Percentiles rank a stretch among this genome's conserved stretches.
These are phyloP conservation scores for Lamellibrachia columna DNA, from an alignment of 2,888 invertebrate species.

Conservation along the genomic window DNA sequence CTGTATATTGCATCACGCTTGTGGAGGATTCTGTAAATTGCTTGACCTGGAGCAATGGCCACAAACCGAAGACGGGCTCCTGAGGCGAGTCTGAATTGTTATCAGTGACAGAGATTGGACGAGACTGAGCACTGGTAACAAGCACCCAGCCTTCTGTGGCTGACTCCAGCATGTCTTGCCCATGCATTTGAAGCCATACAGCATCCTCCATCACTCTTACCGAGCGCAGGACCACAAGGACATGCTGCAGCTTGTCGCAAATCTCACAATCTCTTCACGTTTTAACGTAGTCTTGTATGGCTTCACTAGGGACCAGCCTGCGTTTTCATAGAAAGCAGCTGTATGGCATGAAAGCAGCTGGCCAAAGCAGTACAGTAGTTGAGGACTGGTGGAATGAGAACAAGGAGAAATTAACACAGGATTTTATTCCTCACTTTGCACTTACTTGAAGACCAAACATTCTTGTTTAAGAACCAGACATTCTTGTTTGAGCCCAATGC, in stretches of 20 bases:
- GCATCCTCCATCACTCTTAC: background rate
- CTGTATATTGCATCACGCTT: background rate
- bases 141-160: background rate
- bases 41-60: background rate
- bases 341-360: background rate
- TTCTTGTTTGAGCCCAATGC: background rate
- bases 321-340: background rate
- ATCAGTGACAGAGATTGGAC: background rate
- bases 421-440: background rate
- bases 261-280: constrained; percentile 3
- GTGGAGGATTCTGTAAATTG: background rate
- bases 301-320: background rate
- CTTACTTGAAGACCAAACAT: background rate
- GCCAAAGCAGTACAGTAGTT: background rate
- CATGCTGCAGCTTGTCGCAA: background rate
- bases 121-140: background rate
- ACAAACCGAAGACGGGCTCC: background rate
- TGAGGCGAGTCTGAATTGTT: background rate
- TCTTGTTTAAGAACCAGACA: background rate
- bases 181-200: background rate
- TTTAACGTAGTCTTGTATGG: background rate
- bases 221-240: background rate
- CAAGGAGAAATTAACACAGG: background rate
- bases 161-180: background rate
- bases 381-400: background rate